Percentiles rank a stretch among this genome's conserved stretches.
Conservation (phyloP, 2,113 vertebrate species). For the Irena cyanogastra region DNA sequence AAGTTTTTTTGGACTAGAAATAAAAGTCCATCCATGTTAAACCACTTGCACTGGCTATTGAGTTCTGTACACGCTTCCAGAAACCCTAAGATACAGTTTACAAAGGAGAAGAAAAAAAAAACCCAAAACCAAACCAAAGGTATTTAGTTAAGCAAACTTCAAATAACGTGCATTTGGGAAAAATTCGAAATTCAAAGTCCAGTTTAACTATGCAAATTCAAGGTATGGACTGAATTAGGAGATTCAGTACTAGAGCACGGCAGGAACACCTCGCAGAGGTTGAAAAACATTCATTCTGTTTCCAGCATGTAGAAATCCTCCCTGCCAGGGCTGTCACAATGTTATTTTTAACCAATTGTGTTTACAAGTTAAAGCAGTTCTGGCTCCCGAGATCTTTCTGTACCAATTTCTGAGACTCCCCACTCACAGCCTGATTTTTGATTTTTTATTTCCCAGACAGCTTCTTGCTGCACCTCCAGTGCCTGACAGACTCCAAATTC, state of each 20-base stretch:
- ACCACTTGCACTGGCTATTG: not conserved
- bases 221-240: not conserved
- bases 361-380: not conserved
- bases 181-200: not conserved
- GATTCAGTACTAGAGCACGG: rapidly evolving
- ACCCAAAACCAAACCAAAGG: not conserved
- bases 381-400: not conserved
- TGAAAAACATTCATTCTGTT: not conserved
- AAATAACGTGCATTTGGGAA: not conserved
- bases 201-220: not conserved
- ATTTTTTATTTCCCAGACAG: not conserved
- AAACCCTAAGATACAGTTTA: not conserved
- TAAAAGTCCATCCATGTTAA: not conserved
- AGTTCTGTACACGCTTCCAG: not conserved
- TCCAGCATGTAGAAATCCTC: not conserved
- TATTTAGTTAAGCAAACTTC: not conserved
- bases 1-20: not conserved
- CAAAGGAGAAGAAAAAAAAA: not conserved
- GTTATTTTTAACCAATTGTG: not conserved
- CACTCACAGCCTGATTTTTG: not conserved
- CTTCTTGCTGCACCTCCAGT: not conserved
- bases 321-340: not conserved
- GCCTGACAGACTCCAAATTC: not conserved
- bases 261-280: rapidly evolving
- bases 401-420: not conserved